Base-by-base conservation (phyloP, 1,140 invertebrate genomes). In the Potamilus streckersoni region DNA sequence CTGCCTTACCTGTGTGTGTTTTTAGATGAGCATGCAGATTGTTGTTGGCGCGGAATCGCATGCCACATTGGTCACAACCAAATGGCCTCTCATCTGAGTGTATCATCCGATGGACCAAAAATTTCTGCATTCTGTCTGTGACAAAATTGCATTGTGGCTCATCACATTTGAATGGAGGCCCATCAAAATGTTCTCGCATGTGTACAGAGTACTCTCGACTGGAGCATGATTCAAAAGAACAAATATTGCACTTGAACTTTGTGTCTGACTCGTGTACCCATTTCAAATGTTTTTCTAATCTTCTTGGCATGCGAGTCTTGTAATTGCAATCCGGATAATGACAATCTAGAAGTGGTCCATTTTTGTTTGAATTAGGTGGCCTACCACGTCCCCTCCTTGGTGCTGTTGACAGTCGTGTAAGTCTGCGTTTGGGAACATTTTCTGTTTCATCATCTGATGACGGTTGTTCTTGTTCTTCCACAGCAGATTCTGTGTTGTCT, bases 81-180 rank as follows among this genome's bases (percentile, higher is more conserved):
- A 89, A 92, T 2, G 92, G 92, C 15, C 91, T 82, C 55, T 92
- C 90, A 66, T 92, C 92, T 17, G 89, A 89, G 76, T 93, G 93
- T 55, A 85, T 89, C 74, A 91, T 86, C 49, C 91, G 87, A 86
- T 93, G 93, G 5, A 90, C 87, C 20, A 93, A 83, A 49, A 93
- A 79, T n/a, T 90, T 85, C 49, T 92, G 91, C 38, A 93, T 91
- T 63, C 90, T 87, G 68, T 92, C 91, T 66, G 89, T 89, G 8
- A 79, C 87, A 78, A 89, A 92, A 79, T 91, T 86, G 91, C 93
- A 94, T 69, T 87, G 89, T 16, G 78, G 74, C 2, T 76, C 64
- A 80, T 93, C 92, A 89, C 93, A 94, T 69, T 90, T 89, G 84
- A 91, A 93, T 49, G 93, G 93, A 31, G 93, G 93, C 17, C 93